Conservation (phyloP, 2,113 vertebrate species). For the Tupaia tana region DNA sequence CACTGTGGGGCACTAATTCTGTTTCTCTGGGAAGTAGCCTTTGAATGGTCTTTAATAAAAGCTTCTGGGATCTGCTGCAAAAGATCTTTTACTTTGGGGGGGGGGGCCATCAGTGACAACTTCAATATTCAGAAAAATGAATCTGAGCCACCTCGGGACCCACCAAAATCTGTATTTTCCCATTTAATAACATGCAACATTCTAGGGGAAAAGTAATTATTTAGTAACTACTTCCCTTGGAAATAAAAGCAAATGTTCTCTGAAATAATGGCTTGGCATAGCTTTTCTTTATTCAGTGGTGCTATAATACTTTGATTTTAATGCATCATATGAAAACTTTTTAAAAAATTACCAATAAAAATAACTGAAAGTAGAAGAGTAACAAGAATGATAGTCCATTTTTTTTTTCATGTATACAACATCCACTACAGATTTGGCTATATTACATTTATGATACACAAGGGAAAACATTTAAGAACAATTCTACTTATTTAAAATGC, state of each 20-base stretch:
- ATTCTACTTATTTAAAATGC: constrained; percentile 33
- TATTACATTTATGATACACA: not conserved
- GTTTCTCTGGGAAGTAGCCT: not conserved
- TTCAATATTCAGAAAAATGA: not conserved
- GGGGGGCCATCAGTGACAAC: not conserved
- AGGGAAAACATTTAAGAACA: not conserved
- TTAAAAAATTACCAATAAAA: not conserved
- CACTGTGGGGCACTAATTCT: constrained; percentile 18
- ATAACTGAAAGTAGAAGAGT: not conserved
- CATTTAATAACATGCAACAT: constrained; percentile 1
- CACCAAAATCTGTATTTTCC: not conserved
- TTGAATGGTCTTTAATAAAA: not conserved
- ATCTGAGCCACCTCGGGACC: not conserved
- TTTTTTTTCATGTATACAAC: not conserved
- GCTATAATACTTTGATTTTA: constrained; percentile 39
- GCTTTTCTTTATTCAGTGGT: not conserved
- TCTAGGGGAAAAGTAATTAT: not conserved
- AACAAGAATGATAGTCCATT: not conserved
- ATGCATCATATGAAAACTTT: not conserved
- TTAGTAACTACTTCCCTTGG: not conserved
- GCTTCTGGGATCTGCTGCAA: not conserved
- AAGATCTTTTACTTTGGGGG: not conserved
- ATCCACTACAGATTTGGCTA: not conserved
- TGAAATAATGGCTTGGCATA: not conserved
- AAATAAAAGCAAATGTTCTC: constrained; percentile 37